phyloP scores from a whole-genome alignment of 2,113 vertebrate species.

The Tupaia tana region DNA sequence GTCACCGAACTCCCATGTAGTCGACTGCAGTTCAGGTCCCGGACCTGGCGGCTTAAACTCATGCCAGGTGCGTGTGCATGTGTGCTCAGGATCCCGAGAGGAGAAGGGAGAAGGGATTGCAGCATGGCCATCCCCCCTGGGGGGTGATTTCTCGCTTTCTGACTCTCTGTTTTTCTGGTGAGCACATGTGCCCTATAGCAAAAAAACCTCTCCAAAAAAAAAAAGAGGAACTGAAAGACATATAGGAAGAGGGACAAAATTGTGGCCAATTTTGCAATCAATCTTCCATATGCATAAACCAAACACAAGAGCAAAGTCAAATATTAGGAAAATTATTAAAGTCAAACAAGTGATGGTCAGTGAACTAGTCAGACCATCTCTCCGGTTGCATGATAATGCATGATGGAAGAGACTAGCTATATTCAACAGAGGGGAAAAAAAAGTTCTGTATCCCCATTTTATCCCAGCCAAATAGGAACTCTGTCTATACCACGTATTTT shows the following conservation, averaged over 20 bases:
- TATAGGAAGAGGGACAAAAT: background rate
- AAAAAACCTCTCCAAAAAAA: too few relatives aligned
- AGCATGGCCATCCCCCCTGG: too few relatives aligned
- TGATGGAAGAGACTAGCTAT: background rate
- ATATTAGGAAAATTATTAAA: background rate
- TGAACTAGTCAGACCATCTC: slow-evolving; percentile 22
- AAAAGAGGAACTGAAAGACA: too few relatives aligned
- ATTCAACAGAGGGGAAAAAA: slow-evolving; percentile 28
- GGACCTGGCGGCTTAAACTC: too few relatives aligned
- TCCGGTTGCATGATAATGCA: background rate
- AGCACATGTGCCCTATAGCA: too few relatives aligned
- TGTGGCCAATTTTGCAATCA: slow-evolving; percentile 9
- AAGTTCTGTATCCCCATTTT: background rate
- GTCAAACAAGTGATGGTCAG: background rate
- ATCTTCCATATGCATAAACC: background rate
- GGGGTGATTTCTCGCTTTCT: too few relatives aligned
- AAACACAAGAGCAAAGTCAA: slow-evolving; percentile 37
- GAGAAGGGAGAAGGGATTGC: too few relatives aligned
- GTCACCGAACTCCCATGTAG: too few relatives aligned
- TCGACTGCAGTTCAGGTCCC: too few relatives aligned
- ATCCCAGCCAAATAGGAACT: slow-evolving; percentile 31
- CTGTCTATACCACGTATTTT: slow-evolving; percentile 45
- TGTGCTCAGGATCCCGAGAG: too few relatives aligned
- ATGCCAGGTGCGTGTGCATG: too few relatives aligned
- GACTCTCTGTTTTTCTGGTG: too few relatives aligned